Base-by-base conservation (phyloP, 2,797 vertebrate genomes). In the Squalus acanthias region DNA sequence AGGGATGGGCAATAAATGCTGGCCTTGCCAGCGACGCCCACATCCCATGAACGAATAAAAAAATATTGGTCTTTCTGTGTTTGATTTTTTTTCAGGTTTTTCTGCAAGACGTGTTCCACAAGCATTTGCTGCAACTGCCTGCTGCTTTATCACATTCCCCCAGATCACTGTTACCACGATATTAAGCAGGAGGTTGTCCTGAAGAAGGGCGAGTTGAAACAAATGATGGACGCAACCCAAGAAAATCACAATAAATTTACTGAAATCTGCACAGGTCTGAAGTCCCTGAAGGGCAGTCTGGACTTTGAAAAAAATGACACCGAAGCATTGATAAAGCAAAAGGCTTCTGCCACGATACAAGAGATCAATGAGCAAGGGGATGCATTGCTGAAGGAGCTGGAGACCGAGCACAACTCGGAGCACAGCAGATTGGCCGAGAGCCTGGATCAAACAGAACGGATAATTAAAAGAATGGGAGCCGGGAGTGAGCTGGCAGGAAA, bases 71-170 rank as follows among this genome's bases (percentile, higher is more conserved):
- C 63, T 67, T n/a, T 60, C 29, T 91, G 57, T 65, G 1, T 39
- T 9, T 67, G 89, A 74, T 95, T 76, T 76, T 29, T 57, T 95
- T 95, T 57, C 70, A 95, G 94, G 10, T 95, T 95, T 95, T 95
- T 74, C 94, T 95, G 94, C 17, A 76, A 74, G 72, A 95, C 94
- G 0, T 95, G 94, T 76, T 95, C 94, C 13, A 60, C 33, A 4
- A 60, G 72, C 29, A 57, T 57, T 46, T 95, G 94, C 33, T 72
- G 50, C 50, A 57, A 60, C 29, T 95, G 94, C 2, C 67, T 95
- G 50, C 33, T 95, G 26, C 94, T 95, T 60, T 39, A 76, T 53
- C 94, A 95, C 94, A 60, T 17, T 3, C 24, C 94, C 24, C 50
- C 70, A 74, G 46, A 53, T 17, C 94, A 95, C 70, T 17, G 50